These are phyloP conservation scores for Zaprionus davidi DNA, from an alignment of 1,140 invertebrate genomes.

Conservation along the genomic window DNA sequence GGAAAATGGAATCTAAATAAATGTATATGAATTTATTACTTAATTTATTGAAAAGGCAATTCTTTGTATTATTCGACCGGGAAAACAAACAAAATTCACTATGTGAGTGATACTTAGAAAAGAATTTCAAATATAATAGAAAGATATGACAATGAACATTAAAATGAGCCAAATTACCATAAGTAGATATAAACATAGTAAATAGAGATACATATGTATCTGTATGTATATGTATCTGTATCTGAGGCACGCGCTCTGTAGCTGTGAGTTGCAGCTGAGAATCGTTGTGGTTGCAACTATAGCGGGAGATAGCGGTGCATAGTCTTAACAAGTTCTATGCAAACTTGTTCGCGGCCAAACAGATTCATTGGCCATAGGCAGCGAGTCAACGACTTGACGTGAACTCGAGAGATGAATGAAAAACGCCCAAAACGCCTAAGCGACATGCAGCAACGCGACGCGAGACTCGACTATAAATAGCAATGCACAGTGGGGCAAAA, in stretches of 20 bases:
- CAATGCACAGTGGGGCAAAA: slow-evolving; percentile 19
- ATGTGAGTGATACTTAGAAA: neutral
- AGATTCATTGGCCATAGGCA: slow-evolving; percentile 35
- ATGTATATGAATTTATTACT: too few species aligned
- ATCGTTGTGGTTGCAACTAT: neutral
- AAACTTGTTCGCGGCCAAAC: slow-evolving; percentile 33
- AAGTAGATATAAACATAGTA: neutral
- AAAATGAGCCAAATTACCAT: neutral
- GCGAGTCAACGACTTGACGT: slow-evolving; percentile 75
- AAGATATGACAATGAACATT: too few species aligned
- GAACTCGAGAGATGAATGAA: slow-evolving; percentile 61
- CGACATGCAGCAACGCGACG: slow-evolving; percentile 41
- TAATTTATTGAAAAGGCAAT: too few species aligned
- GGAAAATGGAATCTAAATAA: neutral
- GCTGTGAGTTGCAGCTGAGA: slow-evolving; percentile 1
- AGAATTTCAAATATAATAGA: too few species aligned
- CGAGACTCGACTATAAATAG: slow-evolving; percentile 64
- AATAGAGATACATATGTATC: neutral
- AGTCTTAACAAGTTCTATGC: slow-evolving; percentile 19
- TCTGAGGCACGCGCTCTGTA: neutral
- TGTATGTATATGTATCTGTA: slow-evolving; percentile 1
- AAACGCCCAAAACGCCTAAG: slow-evolving; percentile 43
- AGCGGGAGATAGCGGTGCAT: neutral
- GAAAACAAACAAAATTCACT: neutral
- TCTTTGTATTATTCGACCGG: too few species aligned